Evolutionary conservation across 2,888 invertebrate genomes (phyloP).

Genomic region (Hesperia comma): DNA sequence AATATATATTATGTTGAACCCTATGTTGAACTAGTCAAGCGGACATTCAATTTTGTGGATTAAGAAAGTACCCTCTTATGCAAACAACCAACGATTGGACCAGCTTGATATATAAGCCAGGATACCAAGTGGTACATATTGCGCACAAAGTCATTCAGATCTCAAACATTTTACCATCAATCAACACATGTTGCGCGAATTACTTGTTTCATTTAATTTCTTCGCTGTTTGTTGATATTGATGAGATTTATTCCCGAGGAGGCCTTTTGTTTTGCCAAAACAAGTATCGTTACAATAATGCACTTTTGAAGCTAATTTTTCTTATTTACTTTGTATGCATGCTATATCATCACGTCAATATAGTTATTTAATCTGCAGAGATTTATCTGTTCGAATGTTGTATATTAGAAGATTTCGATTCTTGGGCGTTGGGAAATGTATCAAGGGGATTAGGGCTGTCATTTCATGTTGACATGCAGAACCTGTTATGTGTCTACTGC

Average conservation of each 20-base stretch:
- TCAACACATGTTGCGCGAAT: not conserved
- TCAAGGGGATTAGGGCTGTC: conserved; percentile 9
- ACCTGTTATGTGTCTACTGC: conserved; percentile 10
- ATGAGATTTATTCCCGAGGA: not conserved
- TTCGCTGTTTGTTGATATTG: not conserved
- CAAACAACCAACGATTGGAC: too few species aligned
- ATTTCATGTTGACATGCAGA: conserved; percentile 12
- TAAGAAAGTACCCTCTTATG: too few species aligned
- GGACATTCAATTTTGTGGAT: too few species aligned
- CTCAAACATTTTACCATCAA: not conserved
- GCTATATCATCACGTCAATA: too few species aligned
- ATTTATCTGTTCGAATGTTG: not conserved
- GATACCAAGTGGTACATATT: too few species aligned
- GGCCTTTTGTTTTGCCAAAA: conserved; percentile 9
- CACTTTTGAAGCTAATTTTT: not conserved
- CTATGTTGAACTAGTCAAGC: too few species aligned
- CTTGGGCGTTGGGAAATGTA: conserved; percentile 3
- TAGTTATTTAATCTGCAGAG: not conserved
- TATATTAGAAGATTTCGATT: conserved; percentile 5
- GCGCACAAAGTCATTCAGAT: too few species aligned
- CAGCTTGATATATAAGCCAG: not conserved
- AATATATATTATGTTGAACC: too few species aligned
- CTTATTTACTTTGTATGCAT: too few species aligned
- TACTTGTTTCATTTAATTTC: conserved; percentile 1
- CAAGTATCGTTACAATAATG: not conserved